Conservation (phyloP, 1,140 invertebrate species). For the Listronotus oregonensis region DNA sequence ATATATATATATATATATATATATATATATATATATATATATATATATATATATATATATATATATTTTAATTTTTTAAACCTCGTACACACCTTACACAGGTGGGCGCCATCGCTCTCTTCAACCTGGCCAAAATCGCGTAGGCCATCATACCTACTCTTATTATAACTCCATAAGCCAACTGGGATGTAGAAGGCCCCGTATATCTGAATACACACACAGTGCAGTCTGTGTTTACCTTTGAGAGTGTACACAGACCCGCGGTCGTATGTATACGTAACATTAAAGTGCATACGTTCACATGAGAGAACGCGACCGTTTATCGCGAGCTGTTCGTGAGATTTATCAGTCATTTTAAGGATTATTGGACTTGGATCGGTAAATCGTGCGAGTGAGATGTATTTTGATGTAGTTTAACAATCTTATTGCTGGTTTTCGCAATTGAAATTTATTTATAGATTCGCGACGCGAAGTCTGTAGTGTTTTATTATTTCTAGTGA, state of each 20-base stretch:
- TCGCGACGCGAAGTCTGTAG: too few relatives aligned
- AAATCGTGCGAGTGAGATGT: not conserved
- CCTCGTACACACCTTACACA: not conserved
- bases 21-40: too few relatives aligned
- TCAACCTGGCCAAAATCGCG: slow-evolving; percentile 19
- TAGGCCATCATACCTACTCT: slow-evolving; percentile 26
- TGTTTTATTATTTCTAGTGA: too few relatives aligned
- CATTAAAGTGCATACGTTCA: slow-evolving; percentile 2
- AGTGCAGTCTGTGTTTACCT: slow-evolving; percentile 23
- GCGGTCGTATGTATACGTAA: slow-evolving; percentile 1
- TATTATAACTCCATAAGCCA: slow-evolving; percentile 13
- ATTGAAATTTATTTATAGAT: too few relatives aligned
- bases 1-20: too few relatives aligned
- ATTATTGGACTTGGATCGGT: slow-evolving; percentile 6
- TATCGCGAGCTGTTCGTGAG: not conserved
- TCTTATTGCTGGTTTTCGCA: too few relatives aligned
- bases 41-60: too few relatives aligned
- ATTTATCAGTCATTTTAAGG: slow-evolving; percentile 5
- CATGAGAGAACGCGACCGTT: too few relatives aligned
- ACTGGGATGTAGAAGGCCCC: slow-evolving; percentile 12
- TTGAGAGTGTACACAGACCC: slow-evolving; percentile 7
- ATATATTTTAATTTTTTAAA: not conserved
- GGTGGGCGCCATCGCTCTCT: slow-evolving; percentile 20
- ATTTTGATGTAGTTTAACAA: too few relatives aligned
- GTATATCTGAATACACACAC: slow-evolving; percentile 14